Percentiles rank a stretch among this genome's conserved stretches.
These are phyloP conservation scores for Adelosebastes latens DNA, from an alignment of 2,797 vertebrate genomes.

Conservation along the genomic window DNA sequence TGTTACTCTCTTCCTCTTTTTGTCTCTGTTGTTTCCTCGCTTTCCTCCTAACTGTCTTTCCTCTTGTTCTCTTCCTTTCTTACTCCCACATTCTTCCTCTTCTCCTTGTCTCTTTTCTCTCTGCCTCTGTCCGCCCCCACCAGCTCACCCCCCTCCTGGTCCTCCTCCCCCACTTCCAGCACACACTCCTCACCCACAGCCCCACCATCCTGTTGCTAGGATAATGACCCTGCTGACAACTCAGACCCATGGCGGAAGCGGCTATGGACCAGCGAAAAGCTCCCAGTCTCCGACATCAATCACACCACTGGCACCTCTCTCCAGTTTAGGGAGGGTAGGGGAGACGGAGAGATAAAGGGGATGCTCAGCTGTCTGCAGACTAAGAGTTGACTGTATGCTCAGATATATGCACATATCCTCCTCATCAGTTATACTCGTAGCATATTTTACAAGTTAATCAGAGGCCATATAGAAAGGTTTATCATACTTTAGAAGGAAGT, in stretches of 20 bases:
- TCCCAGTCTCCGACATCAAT: constrained; percentile 79
- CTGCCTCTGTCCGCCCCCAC: constrained; percentile 25
- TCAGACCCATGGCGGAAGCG: constrained; percentile 72
- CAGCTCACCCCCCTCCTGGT: neutral
- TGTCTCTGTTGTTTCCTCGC: constrained; percentile 24
- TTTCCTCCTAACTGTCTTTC: constrained; percentile 15
- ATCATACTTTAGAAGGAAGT: neutral
- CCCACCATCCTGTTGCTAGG: constrained; percentile 64
- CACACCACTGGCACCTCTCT: constrained; percentile 70
- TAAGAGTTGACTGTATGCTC: constrained; percentile 51
- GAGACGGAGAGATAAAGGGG: constrained; percentile 39
- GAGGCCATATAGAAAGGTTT: neutral
- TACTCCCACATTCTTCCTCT: constrained; percentile 28
- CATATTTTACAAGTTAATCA: constrained; percentile 17
- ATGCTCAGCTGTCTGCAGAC: constrained; percentile 68
- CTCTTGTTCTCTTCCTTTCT: constrained; percentile 30
- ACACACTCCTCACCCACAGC: constrained; percentile 57
- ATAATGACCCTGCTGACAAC: constrained; percentile 77
- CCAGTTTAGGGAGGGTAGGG: constrained; percentile 46
- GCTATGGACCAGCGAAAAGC: constrained; percentile 69
- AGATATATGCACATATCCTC: constrained; percentile 26
- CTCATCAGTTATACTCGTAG: constrained; percentile 26
- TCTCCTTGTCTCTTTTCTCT: constrained; percentile 23
- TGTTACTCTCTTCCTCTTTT: constrained; percentile 17
- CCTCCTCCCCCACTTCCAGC: constrained; percentile 36